Evolutionary conservation across 1,140 invertebrate genomes (phyloP), one percentile per base, ranked within the genome.

Genomic region (Eueides isabella): DNA sequence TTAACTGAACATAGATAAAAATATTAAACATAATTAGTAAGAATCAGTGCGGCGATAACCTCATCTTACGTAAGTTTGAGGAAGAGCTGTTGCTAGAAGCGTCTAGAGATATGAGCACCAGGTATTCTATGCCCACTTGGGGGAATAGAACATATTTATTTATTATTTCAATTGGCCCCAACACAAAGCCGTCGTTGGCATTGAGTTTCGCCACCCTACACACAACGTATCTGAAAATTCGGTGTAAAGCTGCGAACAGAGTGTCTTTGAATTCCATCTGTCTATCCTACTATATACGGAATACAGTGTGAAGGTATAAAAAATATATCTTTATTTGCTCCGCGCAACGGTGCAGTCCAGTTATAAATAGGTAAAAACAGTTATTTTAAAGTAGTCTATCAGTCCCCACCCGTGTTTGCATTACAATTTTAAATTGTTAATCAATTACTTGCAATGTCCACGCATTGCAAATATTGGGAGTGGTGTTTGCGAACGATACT

Each of bases 1-100:
- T 62, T 77, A 75, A 82, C 78, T 75, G 80, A 79, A 76, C 78
- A 38, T 72, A 79, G 85, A 84, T 86, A 83, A 87, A 83, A 79
- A 83, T 82, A 81, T 84, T 78, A 78, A 72, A 80, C 73, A 83
- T 79, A 80, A 75, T 77, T 79, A n/a, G 38, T 62, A 73, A 75
- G 48, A 79, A 82, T 75, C 77, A 78, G n/a, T 67, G 66, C 68
- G 75, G 72, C 67, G 74, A 80, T 81, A 81, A 84, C 82, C 78
- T 65, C 44, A 63, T 67, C 68, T 79, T 78, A 72, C 55, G 64
- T 78, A 77, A 75, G 23, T 72, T 38, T 71, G 38, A 74, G 68
- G 67, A 71, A 74, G 72, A 70, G 38, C 33, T 65, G 38, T 71
- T 68, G 41, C 29, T 62, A 35, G 61, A 74, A 76, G 72, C 38